Evolutionary conservation across 1,140 invertebrate genomes (phyloP).

Genomic region (Oreohelix idahoensis): DNA sequence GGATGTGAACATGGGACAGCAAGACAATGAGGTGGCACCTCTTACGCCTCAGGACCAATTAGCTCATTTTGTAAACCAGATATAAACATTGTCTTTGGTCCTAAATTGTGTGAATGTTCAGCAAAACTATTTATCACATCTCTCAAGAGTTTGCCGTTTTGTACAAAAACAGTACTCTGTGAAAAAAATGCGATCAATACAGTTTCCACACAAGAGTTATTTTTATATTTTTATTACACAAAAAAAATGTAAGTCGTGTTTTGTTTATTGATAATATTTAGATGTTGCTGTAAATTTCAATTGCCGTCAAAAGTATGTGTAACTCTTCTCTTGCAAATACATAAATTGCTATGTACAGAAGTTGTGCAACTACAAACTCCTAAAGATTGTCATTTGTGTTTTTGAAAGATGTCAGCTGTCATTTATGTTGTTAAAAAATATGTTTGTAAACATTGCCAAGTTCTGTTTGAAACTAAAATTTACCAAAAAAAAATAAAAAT

Average conservation of each 20-base stretch:
- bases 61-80: slow-evolving; percentile 66
- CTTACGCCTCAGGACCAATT: slow-evolving; percentile 68
- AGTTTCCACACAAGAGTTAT: slow-evolving; percentile 34
- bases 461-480: background rate
- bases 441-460: background rate
- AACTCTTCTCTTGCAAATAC: background rate
- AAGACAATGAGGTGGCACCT: slow-evolving; percentile 62
- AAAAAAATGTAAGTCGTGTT: background rate
- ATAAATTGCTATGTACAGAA: background rate
- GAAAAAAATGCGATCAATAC: slow-evolving; percentile 35
- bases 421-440: slow-evolving; percentile 8
- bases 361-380: too few relatives aligned
- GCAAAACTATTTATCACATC: slow-evolving; percentile 25
- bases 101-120: slow-evolving; percentile 33
- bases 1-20: slow-evolving; percentile 59
- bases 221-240: slow-evolving; percentile 40
- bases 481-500: background rate
- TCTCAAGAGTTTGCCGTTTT: slow-evolving; percentile 1
- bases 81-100: slow-evolving; percentile 54
- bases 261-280: slow-evolving; percentile 17
- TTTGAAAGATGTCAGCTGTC: too few relatives aligned
- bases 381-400: too few relatives aligned
- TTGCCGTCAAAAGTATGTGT: background rate
- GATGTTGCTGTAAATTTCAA: slow-evolving; percentile 28
- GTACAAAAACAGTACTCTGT: background rate